These are phyloP conservation scores for Julus scanicus DNA, from an alignment of 2,888 invertebrate species.

Conservation along the genomic window DNA sequence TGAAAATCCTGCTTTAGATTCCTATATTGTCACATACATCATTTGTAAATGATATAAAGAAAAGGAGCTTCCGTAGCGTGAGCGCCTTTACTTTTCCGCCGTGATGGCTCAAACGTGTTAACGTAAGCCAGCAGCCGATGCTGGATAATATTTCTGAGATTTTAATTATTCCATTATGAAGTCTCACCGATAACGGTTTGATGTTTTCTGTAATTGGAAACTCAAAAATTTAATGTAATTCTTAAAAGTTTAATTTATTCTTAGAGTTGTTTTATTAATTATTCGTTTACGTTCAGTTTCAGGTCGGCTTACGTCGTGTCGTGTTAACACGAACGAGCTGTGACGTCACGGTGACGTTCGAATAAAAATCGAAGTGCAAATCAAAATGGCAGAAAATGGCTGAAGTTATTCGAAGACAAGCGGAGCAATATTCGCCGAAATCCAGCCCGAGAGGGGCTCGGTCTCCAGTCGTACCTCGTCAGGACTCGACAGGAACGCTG, in stretches of 20 bases:
- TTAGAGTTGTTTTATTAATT: no score
- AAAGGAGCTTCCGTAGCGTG: neutral
- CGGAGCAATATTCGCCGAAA: constrained; percentile 94
- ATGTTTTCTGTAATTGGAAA: no score
- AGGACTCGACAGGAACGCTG: constrained; percentile 96
- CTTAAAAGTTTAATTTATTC: no score
- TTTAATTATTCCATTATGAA: no score
- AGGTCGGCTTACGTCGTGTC: no score
- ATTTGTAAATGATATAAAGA: neutral
- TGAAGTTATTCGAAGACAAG: constrained; percentile 70
- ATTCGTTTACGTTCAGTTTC: no score
- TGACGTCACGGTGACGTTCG: neutral
- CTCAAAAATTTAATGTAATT: no score
- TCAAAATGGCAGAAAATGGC: constrained; percentile 57
- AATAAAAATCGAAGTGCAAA: neutral
- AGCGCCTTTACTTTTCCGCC: neutral
- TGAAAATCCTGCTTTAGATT: no score
- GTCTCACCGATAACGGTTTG: no score
- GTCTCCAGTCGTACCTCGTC: constrained; percentile 94
- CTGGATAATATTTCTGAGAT: no score
- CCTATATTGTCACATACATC: neutral
- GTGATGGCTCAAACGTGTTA: no score
- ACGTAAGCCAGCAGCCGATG: no score
- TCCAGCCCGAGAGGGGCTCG: constrained; percentile 92
- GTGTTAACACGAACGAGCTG: neutral